Percentiles rank a stretch among this genome's conserved stretches.
These are phyloP conservation scores for Rousettus madagascariensis DNA, from an alignment of 2,797 vertebrate genomes.

Conservation along the genomic window DNA sequence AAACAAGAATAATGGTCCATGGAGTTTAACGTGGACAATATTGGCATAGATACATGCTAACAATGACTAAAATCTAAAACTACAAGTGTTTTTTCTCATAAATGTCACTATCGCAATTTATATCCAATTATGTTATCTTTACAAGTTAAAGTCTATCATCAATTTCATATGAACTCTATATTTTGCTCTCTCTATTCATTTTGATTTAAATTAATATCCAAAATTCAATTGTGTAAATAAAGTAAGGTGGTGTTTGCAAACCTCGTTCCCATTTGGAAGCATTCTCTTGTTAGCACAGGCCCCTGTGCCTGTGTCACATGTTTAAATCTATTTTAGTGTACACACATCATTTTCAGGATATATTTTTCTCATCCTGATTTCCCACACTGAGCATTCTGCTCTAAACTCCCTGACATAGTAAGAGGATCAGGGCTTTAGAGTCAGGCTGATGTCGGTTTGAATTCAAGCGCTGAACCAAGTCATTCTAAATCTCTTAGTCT, in stretches of 20 bases:
- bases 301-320: background rate
- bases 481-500: background rate
- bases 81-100: constrained; percentile 28
- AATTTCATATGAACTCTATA: constrained; percentile 32
- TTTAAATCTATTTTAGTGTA: background rate
- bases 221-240: constrained; percentile 59
- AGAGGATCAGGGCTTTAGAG: background rate
- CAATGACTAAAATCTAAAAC: constrained; percentile 20
- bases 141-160: constrained; percentile 35
- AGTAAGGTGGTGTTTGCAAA: background rate
- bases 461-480: background rate
- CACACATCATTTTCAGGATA: background rate
- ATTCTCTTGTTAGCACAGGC: background rate
- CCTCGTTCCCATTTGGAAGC: background rate
- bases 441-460: background rate
- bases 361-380: background rate
- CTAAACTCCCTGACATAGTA: background rate
- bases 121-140: constrained; percentile 41
- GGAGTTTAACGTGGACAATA: background rate
- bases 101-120: constrained; percentile 3
- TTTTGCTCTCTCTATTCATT: constrained; percentile 60
- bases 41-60: background rate
- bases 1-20: background rate
- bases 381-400: background rate
- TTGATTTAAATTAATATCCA: constrained; percentile 53